A percentile compares a stretch with the other conserved stretches of the same genome.
phyloP scores from a whole-genome alignment of 2,797 vertebrate genomes.

The Petrocephalus sullivani region DNA sequence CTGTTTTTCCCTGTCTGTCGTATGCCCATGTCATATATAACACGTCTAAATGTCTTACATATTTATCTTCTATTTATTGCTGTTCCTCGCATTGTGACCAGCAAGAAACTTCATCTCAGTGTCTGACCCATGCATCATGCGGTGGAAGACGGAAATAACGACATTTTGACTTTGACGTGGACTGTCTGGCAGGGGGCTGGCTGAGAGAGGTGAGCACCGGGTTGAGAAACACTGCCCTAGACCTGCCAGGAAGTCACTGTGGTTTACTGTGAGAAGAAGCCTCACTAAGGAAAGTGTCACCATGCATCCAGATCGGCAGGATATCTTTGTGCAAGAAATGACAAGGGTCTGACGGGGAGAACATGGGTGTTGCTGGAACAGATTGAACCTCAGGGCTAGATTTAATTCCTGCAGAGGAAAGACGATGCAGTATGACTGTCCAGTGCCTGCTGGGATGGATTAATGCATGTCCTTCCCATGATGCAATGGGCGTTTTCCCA shows the following conservation, averaged over 20 bases:
- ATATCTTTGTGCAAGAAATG: neutral
- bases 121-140: neutral
- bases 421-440: neutral
- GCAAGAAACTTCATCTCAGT: neutral
- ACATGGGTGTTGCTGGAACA: neutral
- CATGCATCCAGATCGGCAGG: neutral
- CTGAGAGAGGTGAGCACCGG: neutral
- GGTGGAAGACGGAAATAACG: neutral
- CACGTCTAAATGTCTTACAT: neutral
- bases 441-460: neutral
- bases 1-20: neutral
- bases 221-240: neutral
- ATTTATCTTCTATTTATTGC: neutral
- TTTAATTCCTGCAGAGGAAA: slow-evolving; percentile 33
- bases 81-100: neutral
- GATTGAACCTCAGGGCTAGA: slow-evolving; percentile 26
- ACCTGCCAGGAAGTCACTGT: neutral
- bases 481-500: neutral
- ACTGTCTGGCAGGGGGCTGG: neutral
- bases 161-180: neutral
- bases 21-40: neutral
- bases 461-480: neutral
- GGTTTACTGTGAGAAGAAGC: neutral
- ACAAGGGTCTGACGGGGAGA: slow-evolving; percentile 11
- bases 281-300: neutral